Percentiles rank a stretch among this genome's conserved stretches.
phyloP scores from a whole-genome alignment of 2,888 invertebrate species.

The Melikaiella ostensackeni region DNA sequence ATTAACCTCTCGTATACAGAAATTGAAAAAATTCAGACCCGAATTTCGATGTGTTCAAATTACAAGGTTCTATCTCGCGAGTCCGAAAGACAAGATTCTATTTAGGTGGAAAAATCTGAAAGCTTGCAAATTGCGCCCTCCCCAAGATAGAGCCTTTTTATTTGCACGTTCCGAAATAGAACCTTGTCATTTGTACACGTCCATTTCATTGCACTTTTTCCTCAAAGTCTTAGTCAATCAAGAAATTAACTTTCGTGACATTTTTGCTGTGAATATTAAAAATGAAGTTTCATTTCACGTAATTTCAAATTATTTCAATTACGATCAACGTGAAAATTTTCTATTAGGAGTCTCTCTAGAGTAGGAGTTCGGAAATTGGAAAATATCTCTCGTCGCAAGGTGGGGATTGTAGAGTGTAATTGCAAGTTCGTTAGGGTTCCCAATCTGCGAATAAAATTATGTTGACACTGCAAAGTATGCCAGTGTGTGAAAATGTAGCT shows the following conservation, averaged over 20 bases:
- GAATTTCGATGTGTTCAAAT: background rate
- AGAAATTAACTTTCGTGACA: no score
- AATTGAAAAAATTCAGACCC: background rate
- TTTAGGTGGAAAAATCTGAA: no score
- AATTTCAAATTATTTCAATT: background rate
- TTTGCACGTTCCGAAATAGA: no score
- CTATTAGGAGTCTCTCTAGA: background rate
- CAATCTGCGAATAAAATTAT: slow-evolving; percentile 13
- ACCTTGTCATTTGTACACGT: no score
- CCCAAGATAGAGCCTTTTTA: no score
- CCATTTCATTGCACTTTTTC: no score
- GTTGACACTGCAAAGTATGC: slow-evolving; percentile 8
- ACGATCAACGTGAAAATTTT: background rate
- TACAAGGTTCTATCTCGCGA: no score
- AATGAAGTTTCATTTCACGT: background rate
- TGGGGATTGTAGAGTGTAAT: background rate
- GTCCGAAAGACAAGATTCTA: no score
- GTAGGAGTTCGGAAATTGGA: background rate
- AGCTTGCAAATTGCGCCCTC: no score
- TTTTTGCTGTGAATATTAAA: no score
- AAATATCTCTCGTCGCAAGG: background rate
- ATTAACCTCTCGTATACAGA: background rate
- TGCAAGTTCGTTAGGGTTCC: slow-evolving; percentile 21
- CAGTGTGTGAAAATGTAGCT: slow-evolving; percentile 9
- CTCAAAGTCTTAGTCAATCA: no score